Evolutionary conservation across 1,140 invertebrate species (phyloP).

Genomic region (Tetragonula clypearis): DNA sequence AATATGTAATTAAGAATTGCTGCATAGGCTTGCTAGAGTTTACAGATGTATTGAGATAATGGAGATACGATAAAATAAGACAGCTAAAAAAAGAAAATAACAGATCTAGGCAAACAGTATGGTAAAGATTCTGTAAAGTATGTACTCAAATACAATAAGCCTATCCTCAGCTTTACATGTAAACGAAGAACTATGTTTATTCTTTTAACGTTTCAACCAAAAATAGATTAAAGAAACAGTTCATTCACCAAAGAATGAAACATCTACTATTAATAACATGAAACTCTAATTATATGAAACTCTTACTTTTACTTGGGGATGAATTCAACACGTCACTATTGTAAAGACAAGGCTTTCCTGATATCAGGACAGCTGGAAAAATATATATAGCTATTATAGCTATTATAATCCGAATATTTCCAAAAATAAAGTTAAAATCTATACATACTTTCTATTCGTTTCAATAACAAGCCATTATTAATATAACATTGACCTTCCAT

Average conservation of each 20-base stretch:
- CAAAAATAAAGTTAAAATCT: constrained; percentile 68
- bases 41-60: neutral
- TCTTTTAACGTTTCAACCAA: neutral
- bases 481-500: constrained; percentile 83
- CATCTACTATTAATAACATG: neutral
- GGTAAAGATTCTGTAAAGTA: neutral
- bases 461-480: constrained; percentile 85
- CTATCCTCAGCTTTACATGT: neutral
- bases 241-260: neutral
- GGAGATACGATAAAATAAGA: neutral
- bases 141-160: neutral
- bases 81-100: neutral
- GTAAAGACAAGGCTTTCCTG: constrained; percentile 81
- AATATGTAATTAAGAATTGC: neutral
- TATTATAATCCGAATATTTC: constrained; percentile 2
- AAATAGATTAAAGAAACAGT: neutral
- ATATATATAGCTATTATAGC: neutral
- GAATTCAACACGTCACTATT: constrained; percentile 70
- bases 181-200: neutral
- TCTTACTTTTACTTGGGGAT: constrained; percentile 73
- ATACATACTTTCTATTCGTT: constrained; percentile 86
- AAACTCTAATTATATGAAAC: neutral
- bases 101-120: neutral
- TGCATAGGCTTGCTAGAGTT: neutral
- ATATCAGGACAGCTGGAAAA: constrained; percentile 82